Percentiles rank a stretch among this genome's conserved stretches.
These are phyloP conservation scores for Phymatocera aterrima DNA, from an alignment of 2,888 invertebrate genomes.

Conservation along the genomic window DNA sequence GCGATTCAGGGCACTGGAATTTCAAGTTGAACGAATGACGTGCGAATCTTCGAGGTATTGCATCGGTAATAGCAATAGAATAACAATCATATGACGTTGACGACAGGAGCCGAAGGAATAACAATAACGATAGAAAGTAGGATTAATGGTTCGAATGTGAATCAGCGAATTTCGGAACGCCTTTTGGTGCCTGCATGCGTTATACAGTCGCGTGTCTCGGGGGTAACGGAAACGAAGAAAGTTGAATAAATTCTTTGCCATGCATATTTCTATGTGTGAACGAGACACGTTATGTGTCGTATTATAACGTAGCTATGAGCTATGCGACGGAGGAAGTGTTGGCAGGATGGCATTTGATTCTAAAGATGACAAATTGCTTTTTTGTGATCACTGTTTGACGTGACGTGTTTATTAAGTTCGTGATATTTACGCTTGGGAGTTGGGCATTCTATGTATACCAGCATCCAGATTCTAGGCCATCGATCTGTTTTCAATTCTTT, in stretches of 20 bases:
- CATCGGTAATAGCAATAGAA: constrained; percentile 2
- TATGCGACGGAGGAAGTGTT: background rate
- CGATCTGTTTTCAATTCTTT: constrained; percentile 43
- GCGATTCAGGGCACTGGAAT: too few relatives aligned
- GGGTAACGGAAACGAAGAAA: constrained; percentile 26
- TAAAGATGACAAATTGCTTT: constrained; percentile 31
- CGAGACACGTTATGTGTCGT: background rate
- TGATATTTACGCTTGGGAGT: constrained; percentile 7
- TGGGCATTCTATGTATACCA: too few relatives aligned
- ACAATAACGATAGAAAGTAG: constrained; percentile 19
- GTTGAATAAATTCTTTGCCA: constrained; percentile 24
- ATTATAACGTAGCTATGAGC: background rate
- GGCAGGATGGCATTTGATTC: constrained; percentile 9
- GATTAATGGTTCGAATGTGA: constrained; percentile 29
- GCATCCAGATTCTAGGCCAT: constrained; percentile 31
- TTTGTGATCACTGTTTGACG: constrained; percentile 35
- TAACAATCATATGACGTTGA: background rate
- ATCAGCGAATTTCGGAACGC: constrained; percentile 33
- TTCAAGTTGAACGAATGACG: too few relatives aligned
- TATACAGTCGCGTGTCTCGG: constrained; percentile 27
- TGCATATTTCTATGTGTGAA: background rate
- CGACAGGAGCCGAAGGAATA: background rate
- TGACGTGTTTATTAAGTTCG: constrained; percentile 38
- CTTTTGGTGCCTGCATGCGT: background rate
- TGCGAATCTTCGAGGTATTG: too few relatives aligned